A percentile compares a stretch with the other conserved stretches of the same genome.
Evolutionary conservation across 2,113 vertebrate species (phyloP).

Genomic region (Cyprinodon variegatus): DNA sequence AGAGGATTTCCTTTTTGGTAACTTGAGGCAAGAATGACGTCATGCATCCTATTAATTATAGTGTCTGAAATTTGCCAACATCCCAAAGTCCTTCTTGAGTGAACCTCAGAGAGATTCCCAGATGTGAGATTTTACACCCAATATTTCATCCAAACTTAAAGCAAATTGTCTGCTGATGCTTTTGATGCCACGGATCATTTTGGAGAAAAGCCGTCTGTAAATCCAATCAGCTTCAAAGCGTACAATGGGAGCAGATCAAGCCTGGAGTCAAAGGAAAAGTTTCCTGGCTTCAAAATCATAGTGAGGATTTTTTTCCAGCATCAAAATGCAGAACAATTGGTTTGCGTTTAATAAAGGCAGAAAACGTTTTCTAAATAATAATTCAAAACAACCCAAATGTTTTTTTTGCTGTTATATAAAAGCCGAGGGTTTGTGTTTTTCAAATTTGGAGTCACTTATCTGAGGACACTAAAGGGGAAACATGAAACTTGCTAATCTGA

Average conservation of each 20-base stretch:
- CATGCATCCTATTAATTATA: background rate
- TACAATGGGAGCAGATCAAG: conserved; percentile 65
- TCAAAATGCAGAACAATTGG: conserved; percentile 52
- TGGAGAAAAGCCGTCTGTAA: conserved; percentile 70
- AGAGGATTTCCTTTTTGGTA: background rate
- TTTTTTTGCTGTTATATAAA: conserved; percentile 57
- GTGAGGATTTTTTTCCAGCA: conserved; percentile 59
- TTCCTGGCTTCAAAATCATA: conserved; percentile 64
- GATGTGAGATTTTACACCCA: background rate
- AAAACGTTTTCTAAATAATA: conserved; percentile 22
- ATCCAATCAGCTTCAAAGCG: conserved; percentile 73
- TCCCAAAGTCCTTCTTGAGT: background rate
- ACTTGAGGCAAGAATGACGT: background rate
- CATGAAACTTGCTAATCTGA: conserved; percentile 56
- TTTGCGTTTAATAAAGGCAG: conserved; percentile 31
- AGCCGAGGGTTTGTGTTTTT: conserved; percentile 58
- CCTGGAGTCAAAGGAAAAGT: conserved; percentile 53
- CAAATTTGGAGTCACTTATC: conserved; percentile 47
- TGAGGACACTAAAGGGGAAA: conserved; percentile 16
- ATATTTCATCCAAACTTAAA: background rate
- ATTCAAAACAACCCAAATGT: conserved; percentile 55
- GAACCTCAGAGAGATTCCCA: background rate
- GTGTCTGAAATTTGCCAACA: background rate
- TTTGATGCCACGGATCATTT: conserved; percentile 56
- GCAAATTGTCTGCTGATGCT: conserved; percentile 29